phyloP scores from a whole-genome alignment of 2,888 invertebrate genomes.

The Apotomis betuletana region DNA sequence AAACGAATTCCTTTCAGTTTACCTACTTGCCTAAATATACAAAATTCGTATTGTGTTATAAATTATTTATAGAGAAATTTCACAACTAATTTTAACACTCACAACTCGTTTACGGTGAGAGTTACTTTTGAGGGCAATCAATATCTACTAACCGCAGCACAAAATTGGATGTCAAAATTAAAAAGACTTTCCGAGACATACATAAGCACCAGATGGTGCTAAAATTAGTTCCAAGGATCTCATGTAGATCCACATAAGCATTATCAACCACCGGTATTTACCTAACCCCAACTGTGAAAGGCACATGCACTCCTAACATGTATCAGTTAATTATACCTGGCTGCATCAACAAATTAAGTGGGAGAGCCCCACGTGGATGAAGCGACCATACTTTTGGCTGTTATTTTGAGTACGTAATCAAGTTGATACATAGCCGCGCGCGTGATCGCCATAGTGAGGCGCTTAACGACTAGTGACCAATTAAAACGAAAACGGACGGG shows the following conservation, averaged over 20 bases:
- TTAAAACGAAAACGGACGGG: slow-evolving; percentile 59
- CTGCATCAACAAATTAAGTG: neutral
- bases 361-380: slow-evolving; percentile 4
- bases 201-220: no score
- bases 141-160: no score
- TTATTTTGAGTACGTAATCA: slow-evolving; percentile 42
- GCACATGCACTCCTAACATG: neutral
- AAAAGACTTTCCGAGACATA: no score
- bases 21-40: neutral
- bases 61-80: no score
- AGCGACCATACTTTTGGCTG: slow-evolving; percentile 2
- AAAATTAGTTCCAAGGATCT: neutral
- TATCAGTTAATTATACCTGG: neutral
- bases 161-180: no score
- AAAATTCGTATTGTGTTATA: neutral
- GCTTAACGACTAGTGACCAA: slow-evolving; percentile 67
- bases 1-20: neutral
- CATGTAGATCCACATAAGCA: no score
- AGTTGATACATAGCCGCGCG: slow-evolving; percentile 63
- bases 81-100: no score
- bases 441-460: slow-evolving; percentile 55
- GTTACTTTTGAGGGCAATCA: no score
- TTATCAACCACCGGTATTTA: no score
- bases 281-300: no score
- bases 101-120: no score